These are phyloP conservation scores for Allophyes oxyacanthae DNA, from an alignment of 2,888 invertebrate genomes.

Conservation along the genomic window DNA sequence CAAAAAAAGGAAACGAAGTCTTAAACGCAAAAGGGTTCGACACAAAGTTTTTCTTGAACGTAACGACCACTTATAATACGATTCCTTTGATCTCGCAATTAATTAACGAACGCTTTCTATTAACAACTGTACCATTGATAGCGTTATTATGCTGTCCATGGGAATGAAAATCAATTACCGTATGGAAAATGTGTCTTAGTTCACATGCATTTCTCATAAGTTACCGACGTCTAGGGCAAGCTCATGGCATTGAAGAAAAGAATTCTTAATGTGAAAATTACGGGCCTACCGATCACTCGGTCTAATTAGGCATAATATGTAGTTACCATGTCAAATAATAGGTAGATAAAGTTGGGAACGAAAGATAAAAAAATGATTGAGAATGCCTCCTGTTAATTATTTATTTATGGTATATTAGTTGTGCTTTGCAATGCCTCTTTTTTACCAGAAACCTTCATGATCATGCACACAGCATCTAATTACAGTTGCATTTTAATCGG, in stretches of 20 bases:
- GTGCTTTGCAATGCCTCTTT: too few relatives aligned
- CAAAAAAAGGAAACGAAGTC: too few relatives aligned
- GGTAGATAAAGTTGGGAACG: too few relatives aligned
- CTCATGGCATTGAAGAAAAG: constrained; percentile 24
- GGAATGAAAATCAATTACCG: constrained; percentile 25
- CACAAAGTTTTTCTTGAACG: too few relatives aligned
- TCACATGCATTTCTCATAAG: constrained; percentile 55
- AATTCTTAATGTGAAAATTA: constrained; percentile 33
- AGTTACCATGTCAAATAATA: constrained; percentile 21
- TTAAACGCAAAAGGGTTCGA: too few relatives aligned
- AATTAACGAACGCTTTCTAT: background rate
- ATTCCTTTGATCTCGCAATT: constrained; percentile 9
- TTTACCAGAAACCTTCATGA: too few relatives aligned
- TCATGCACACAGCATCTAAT: too few relatives aligned
- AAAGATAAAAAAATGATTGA: too few relatives aligned
- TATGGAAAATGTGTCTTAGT: constrained; percentile 42
- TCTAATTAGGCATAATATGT: constrained; percentile 12
- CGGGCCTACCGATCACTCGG: background rate
- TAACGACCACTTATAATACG: background rate
- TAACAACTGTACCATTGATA: background rate
- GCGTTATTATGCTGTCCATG: constrained; percentile 15
- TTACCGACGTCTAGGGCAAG: constrained; percentile 6
- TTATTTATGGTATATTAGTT: too few relatives aligned
- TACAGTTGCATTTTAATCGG: too few relatives aligned
- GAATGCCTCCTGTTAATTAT: too few relatives aligned